Evolutionary conservation across 2,888 invertebrate genomes (phyloP).

Genomic region (Cephus pulcher): DNA sequence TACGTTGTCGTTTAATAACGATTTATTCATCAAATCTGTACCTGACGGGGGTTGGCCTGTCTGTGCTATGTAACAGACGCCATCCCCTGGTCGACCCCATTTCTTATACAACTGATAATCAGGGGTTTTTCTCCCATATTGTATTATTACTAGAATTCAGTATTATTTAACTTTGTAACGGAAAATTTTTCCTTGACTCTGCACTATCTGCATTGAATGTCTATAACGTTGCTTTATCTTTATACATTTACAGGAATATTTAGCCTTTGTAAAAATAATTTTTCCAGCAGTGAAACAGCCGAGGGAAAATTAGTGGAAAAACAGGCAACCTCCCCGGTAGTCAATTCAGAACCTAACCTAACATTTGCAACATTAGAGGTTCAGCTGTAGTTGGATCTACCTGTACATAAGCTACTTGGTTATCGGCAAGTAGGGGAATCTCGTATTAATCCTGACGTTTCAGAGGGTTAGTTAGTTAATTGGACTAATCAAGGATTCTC

Average conservation of each 20-base stretch:
- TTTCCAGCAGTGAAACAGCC: not conserved
- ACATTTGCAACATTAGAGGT: not conserved
- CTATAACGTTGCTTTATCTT: not conserved
- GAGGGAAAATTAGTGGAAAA: not conserved
- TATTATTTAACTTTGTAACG: not conserved
- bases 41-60: not conserved
- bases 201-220: not conserved
- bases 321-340: not conserved
- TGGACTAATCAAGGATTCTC: not conserved
- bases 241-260: not conserved
- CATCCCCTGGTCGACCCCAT: not conserved
- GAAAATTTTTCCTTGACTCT: not conserved
- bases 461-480: not conserved
- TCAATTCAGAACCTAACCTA: not conserved
- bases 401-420: not conserved
- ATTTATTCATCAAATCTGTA: not conserved
- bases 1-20: not conserved
- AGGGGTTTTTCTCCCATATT: not conserved
- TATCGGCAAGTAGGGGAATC: not conserved
- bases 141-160: too few relatives aligned
- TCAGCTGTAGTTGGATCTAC: not conserved
- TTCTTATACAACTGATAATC: not conserved
- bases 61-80: not conserved
- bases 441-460: not conserved
- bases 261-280: too few relatives aligned